Evolutionary conservation across 2,888 invertebrate genomes (phyloP).

Genomic region (Emmelina monodactyla): DNA sequence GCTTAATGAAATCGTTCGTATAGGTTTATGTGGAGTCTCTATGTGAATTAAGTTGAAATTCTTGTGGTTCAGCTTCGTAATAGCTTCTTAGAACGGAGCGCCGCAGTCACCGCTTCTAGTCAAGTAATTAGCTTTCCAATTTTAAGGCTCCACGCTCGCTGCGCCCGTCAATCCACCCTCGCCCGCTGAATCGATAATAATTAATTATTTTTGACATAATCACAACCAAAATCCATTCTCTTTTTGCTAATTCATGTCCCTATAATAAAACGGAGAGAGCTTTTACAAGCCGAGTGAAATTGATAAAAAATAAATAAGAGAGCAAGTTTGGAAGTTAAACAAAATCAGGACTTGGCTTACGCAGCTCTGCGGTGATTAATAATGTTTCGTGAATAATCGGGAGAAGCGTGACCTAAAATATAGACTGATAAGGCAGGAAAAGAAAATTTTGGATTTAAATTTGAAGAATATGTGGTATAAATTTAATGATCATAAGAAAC

Average conservation of each 20-base stretch:
- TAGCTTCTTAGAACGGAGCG: conserved; percentile 8
- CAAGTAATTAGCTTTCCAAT: conserved; percentile 58
- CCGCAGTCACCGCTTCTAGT: conserved; percentile 28
- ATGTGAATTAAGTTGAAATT: too few species aligned
- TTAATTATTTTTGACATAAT: conserved; percentile 79
- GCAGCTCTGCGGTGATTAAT: conserved; percentile 42
- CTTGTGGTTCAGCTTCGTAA: too few species aligned
- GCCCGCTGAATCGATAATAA: conserved; percentile 69
- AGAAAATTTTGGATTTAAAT: too few species aligned
- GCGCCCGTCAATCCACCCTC: conserved; percentile 50
- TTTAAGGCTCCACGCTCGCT: conserved; percentile 44
- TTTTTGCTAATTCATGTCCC: conserved; percentile 74
- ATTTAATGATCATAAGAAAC: too few species aligned
- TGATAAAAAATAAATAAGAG: conserved; percentile 63
- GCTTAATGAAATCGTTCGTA: too few species aligned
- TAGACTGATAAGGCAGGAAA: too few species aligned
- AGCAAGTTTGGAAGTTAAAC: conserved; percentile 56
- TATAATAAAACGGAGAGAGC: conserved; percentile 63
- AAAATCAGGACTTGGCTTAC: conserved; percentile 41
- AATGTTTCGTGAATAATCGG: conserved; percentile 21
- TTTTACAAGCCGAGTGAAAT: conserved; percentile 57
- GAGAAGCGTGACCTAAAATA: background rate
- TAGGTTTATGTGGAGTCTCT: too few species aligned
- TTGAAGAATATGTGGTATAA: too few species aligned
- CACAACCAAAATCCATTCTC: conserved; percentile 71